phyloP scores from a whole-genome alignment of 2,888 invertebrate genomes.

The Megaustenia siamemsis region DNA sequence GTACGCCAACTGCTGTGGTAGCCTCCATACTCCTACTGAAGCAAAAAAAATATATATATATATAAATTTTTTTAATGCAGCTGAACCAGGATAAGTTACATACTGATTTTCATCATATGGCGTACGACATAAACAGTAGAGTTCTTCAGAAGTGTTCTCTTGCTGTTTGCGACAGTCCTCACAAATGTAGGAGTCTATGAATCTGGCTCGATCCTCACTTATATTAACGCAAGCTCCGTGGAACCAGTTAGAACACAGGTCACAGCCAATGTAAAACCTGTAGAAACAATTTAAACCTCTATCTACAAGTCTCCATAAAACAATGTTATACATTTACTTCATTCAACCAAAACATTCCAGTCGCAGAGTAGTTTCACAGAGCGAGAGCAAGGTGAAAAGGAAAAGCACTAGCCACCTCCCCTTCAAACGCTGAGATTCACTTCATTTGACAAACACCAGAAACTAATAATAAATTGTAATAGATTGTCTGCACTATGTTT shows the following conservation, averaged over 20 bases:
- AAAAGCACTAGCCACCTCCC: too few relatives aligned
- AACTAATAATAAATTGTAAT: too few relatives aligned
- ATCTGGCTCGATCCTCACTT: conserved; percentile 93
- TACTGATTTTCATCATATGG: conserved; percentile 98
- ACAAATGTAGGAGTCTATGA: conserved; percentile 90
- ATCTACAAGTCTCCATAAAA: neutral
- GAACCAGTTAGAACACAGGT: conserved; percentile 98
- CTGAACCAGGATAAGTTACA: conserved; percentile 76
- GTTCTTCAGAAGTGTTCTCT: conserved; percentile 84
- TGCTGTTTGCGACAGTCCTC: conserved; percentile 80
- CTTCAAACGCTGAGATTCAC: too few relatives aligned
- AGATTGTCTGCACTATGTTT: too few relatives aligned
- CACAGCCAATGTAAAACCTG: conserved; percentile 98
- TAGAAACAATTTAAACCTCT: neutral
- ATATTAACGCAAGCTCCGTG: conserved; percentile 98
- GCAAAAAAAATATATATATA: too few relatives aligned
- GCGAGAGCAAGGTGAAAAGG: too few relatives aligned
- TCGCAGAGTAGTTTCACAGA: too few relatives aligned
- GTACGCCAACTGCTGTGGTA: too few relatives aligned
- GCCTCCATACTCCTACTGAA: too few relatives aligned
- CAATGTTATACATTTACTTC: neutral
- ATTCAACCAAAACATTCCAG: neutral
- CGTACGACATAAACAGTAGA: conserved; percentile 96
- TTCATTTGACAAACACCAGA: too few relatives aligned
- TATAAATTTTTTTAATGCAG: too few relatives aligned